Evolutionary conservation across 2,888 invertebrate genomes (phyloP).

Genomic region (Ctena decussata): DNA sequence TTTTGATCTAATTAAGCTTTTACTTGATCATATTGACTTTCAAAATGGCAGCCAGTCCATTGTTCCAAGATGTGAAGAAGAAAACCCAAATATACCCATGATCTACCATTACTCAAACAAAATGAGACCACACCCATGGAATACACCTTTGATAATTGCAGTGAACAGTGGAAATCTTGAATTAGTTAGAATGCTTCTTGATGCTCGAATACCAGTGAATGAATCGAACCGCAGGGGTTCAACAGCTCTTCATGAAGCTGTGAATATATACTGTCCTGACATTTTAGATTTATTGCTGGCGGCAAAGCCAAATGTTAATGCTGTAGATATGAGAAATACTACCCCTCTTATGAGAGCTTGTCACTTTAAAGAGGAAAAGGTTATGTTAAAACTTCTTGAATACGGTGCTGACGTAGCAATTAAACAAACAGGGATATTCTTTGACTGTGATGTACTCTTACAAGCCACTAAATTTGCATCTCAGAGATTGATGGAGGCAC

Average conservation of each 20-base stretch:
- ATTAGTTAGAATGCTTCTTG: conserved; percentile 42
- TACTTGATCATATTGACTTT: conserved; percentile 45
- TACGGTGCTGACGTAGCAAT: conserved; percentile 53
- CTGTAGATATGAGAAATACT: conserved; percentile 45
- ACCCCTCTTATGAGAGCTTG: conserved; percentile 51
- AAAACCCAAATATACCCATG: background rate
- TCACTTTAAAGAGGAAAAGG: conserved; percentile 35
- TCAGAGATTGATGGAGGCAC: conserved; percentile 24
- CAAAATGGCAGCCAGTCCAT: background rate
- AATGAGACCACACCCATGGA: conserved; percentile 27
- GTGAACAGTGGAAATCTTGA: conserved; percentile 20
- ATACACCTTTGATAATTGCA: conserved; percentile 48
- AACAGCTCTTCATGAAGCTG: conserved; percentile 56
- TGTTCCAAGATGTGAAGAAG: background rate
- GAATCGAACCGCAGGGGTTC: conserved; percentile 44
- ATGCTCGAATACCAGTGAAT: conserved; percentile 43
- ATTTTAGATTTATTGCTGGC: conserved; percentile 45
- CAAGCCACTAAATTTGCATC: conserved; percentile 34
- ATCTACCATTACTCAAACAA: background rate
- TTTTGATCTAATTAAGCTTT: conserved; percentile 35
- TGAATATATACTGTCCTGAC: conserved; percentile 33
- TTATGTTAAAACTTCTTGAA: conserved; percentile 31
- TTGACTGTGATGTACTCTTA: conserved; percentile 28
- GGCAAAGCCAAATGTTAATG: conserved; percentile 43
- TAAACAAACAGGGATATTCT: background rate